Base-by-base conservation (phyloP, 2,113 vertebrate genomes). In the Heterotilapia buettikoferi region DNA sequence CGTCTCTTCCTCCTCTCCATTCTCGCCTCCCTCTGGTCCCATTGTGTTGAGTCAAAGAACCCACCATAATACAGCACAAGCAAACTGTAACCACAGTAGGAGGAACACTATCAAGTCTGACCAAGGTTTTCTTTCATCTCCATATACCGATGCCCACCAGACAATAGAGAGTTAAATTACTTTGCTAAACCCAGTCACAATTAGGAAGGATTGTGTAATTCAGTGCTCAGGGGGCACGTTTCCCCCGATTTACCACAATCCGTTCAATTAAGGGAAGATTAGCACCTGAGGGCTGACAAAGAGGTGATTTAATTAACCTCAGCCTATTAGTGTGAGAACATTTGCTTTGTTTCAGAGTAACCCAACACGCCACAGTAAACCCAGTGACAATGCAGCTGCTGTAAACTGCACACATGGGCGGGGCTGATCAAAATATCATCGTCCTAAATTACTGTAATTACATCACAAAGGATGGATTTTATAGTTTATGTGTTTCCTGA, bases 191-290 rank as follows among this genome's bases (percentile, higher is more conserved):
- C 85, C 93, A 94, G 94, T 93, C 91, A 95, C 93, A 94, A 92
- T 95, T 92, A 94, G 90, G 91, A 88, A 82, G 86, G 88, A 84
- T 92, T 90, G 93, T 92, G 90, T 92, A 93, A 95, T 93, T 91
- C 87, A 91, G 89, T 86, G 88, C 95, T 94, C 93, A 83, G 59
- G 93, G 90, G 92, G 92, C 84, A 85, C 63, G 66, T 91, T 92
- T 89, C 90, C 36, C 83, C 87, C 89, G 71, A 94, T 96, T 96
- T 94, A 95, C 89, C 84, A 88, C 94, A 93, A 92, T 94, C 91
- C 87, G 84, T 94, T 96, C 93, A 95, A 95, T 95, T 96, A 96
- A 93, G 87, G 83, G 82, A 89, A 96, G 94, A 96, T 96, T 96
- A 96, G 89, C 88, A 95, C 95, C 95, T 94, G 86, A 89, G 94